Evolutionary conservation across 2,888 invertebrate species (phyloP).

Genomic region (Ypsolopha sequella): DNA sequence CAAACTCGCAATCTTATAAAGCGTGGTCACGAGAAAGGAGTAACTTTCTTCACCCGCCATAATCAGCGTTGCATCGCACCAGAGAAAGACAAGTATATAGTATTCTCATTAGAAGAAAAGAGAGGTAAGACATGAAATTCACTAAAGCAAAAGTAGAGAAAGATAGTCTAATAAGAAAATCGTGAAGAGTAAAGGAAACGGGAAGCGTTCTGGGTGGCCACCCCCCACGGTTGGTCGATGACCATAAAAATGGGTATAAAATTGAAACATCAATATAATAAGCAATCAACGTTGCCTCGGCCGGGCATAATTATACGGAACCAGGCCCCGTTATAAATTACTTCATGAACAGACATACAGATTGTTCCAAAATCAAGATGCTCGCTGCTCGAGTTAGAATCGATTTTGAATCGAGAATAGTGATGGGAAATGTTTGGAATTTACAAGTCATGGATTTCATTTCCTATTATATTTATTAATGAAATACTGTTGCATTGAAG

Average conservation of each 20-base stretch:
- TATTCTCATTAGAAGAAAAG: conserved; percentile 19
- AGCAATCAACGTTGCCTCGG: conserved; percentile 59
- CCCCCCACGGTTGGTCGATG: conserved; percentile 71
- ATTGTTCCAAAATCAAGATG: conserved; percentile 33
- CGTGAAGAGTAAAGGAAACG: conserved; percentile 29
- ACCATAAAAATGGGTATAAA: conserved; percentile 71
- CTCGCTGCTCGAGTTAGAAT: neutral
- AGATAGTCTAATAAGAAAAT: conserved; percentile 31
- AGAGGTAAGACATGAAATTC: conserved; percentile 32
- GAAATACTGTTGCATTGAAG: neutral
- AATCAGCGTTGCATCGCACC: conserved; percentile 25
- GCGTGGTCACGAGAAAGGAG: conserved; percentile 18
- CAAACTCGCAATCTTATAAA: conserved; percentile 5
- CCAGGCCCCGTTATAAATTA: conserved; percentile 61
- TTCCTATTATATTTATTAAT: neutral
- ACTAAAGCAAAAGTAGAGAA: conserved; percentile 36
- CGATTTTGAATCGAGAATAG: neutral
- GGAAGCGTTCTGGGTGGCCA: conserved; percentile 60
- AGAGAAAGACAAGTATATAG: conserved; percentile 20
- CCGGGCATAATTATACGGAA: conserved; percentile 63
- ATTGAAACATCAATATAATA: conserved; percentile 72
- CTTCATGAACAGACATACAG: conserved; percentile 48
- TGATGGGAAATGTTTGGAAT: neutral
- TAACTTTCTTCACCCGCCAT: conserved; percentile 52
- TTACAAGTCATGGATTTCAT: neutral